These are phyloP conservation scores for Xylota sylvarum DNA, from an alignment of 2,888 invertebrate genomes.

Conservation along the genomic window DNA sequence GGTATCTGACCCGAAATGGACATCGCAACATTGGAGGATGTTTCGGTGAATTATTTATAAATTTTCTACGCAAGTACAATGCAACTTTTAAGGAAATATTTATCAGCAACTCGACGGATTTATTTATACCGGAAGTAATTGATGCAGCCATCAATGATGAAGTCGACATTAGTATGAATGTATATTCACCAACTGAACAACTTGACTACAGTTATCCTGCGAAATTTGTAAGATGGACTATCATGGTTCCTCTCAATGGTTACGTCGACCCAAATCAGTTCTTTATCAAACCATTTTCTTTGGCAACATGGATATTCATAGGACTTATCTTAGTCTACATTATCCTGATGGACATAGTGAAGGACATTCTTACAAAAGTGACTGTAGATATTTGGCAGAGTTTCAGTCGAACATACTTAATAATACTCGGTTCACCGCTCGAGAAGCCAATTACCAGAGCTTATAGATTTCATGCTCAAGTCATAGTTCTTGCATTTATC, in stretches of 20 bases:
- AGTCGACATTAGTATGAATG: neutral
- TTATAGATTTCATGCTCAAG: constrained; percentile 47
- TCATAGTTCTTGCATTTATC: constrained; percentile 37
- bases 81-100: constrained; percentile 33
- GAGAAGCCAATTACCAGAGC: too few relatives aligned
- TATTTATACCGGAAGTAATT: constrained; percentile 1
- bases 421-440: too few relatives aligned
- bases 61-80: constrained; percentile 32
- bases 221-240: neutral
- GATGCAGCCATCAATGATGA: neutral
- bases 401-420: constrained; percentile 33
- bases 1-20: neutral
- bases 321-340: constrained; percentile 44
- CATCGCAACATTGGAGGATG: constrained; percentile 16
- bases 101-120: constrained; percentile 19
- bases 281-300: constrained; percentile 26
- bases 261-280: constrained; percentile 40
- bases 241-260: neutral
- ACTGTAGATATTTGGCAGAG: constrained; percentile 21
- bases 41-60: constrained; percentile 13
- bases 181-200: neutral
- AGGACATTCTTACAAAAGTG: neutral
- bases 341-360: constrained; percentile 30
- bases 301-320: constrained; percentile 37
- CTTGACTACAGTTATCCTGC: neutral